Evolutionary conservation across 2,113 vertebrate genomes (phyloP), one percentile per base, ranked within the genome.

Genomic region (Gavia stellata): DNA sequence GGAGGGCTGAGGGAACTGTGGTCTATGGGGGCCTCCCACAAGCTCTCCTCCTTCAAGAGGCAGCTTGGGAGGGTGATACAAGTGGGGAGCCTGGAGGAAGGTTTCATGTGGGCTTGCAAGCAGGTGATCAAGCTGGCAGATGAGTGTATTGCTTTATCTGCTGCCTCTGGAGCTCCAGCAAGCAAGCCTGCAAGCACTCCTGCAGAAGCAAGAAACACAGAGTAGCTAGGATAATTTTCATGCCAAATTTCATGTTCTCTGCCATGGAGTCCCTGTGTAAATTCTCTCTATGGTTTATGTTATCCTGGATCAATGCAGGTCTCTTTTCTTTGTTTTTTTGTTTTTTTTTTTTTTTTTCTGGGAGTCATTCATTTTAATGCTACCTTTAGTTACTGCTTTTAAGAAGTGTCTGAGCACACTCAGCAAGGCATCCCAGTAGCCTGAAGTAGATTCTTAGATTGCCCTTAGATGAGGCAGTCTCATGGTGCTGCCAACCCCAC

Each of bases 11-110:
- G 36, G 7, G 5, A 83, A 62, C 1, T 38, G 14, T 21, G 25
- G 25, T 29, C 21, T 78, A 3, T 24, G 23, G 29, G 7, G 4
- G 1, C 10, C 10, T 91, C 17, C 7, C 11, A n/a, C 17, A 71
- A 33, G 9, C 70, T 56, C 2, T 86, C 2, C 28, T 42, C 9
- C 26, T 58, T 47, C 0, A 1, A 79, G 14, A 73, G 44, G 47
- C 8, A 55, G 5, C 9, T 55, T 72, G 16, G 33, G n/a, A 79
- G 17, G 5, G 6, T 19, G 1, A 4, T 75, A 14, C 0, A 1
- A 31, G 3, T 8, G 5, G 6, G 2, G 9, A 40, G 14, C 21
- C 12, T 77, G 11, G 2, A 63, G 25, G 9, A 79, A 58, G 3
- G 0, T 40, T 88, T 66, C 7, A 24, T 40, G 16, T 52, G 36